Conservation (phyloP, 1,140 invertebrate species). For the Formica selysi region DNA sequence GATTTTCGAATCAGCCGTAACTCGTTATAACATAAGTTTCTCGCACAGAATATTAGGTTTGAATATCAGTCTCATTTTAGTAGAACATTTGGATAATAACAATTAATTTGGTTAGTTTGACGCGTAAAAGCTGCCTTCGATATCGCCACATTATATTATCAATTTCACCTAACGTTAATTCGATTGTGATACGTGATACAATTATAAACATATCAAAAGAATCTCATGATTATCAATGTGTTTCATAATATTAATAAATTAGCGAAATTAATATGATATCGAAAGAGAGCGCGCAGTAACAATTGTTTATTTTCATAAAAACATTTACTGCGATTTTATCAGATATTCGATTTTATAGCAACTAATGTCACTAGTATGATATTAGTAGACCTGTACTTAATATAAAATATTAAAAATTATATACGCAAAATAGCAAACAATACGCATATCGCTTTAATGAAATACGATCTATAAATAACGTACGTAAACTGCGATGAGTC, state of each 20-base stretch:
- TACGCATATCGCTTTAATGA: background rate
- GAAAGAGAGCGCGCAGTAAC: background rate
- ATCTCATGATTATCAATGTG: background rate
- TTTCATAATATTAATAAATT: conserved; percentile 29
- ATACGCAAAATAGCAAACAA: conserved; percentile 20
- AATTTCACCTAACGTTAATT: conserved; percentile 22
- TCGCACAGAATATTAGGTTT: background rate
- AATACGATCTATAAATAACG: conserved; percentile 14
- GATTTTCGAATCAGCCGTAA: background rate
- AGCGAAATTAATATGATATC: background rate
- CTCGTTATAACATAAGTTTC: background rate
- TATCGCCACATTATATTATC: conserved; percentile 1
- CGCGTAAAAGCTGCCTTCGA: background rate
- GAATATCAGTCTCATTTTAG: background rate
- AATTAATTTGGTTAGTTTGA: conserved; percentile 24
- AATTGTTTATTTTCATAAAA: conserved; percentile 12
- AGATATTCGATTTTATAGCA: background rate
- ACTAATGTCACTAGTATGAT: background rate
- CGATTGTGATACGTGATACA: background rate
- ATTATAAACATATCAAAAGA: conserved; percentile 12
- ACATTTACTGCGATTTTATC: conserved; percentile 12
- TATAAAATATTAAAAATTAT: conserved; percentile 6
- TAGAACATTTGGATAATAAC: conserved; percentile 13
- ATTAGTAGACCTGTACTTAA: background rate
- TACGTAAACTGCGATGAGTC: background rate